phyloP scores from a whole-genome alignment of 2,113 vertebrate genomes.

The Rhinolophus sinicus region DNA sequence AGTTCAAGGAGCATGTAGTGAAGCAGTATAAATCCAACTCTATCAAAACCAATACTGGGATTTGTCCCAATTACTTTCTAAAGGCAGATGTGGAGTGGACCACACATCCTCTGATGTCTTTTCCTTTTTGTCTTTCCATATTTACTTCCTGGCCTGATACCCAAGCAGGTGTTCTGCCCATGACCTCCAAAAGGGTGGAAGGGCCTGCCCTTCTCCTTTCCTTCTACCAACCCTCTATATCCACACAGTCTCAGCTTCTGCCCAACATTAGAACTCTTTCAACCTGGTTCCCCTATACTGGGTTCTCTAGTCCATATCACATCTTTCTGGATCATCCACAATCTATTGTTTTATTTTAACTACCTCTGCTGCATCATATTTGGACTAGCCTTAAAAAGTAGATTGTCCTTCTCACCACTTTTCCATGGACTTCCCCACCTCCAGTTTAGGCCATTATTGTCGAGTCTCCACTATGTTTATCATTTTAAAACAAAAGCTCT shows the following conservation, averaged over 20 bases:
- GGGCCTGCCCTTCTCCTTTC: background rate
- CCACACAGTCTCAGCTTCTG: background rate
- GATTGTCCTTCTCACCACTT: background rate
- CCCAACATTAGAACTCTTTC: background rate
- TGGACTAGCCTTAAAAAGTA: background rate
- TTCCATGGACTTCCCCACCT: background rate
- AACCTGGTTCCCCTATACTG: background rate
- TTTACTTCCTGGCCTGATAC: background rate
- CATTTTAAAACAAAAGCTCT: background rate
- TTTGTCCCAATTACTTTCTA: background rate
- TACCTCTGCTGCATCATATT: background rate
- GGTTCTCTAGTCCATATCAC: background rate
- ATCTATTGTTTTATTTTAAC: background rate
- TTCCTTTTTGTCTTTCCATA: background rate
- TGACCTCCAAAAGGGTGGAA: background rate
- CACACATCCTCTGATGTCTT: background rate
- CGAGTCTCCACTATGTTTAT: background rate
- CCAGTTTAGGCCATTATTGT: background rate
- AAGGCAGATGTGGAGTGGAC: background rate
- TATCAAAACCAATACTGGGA: background rate
- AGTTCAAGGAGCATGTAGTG: background rate
- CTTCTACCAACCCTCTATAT: background rate
- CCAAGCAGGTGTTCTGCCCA: background rate
- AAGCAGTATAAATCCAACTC: background rate
- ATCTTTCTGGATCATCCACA: background rate